These are phyloP conservation scores for Hipposideros armiger DNA, from an alignment of 2,113 vertebrate genomes.

Conservation along the genomic window DNA sequence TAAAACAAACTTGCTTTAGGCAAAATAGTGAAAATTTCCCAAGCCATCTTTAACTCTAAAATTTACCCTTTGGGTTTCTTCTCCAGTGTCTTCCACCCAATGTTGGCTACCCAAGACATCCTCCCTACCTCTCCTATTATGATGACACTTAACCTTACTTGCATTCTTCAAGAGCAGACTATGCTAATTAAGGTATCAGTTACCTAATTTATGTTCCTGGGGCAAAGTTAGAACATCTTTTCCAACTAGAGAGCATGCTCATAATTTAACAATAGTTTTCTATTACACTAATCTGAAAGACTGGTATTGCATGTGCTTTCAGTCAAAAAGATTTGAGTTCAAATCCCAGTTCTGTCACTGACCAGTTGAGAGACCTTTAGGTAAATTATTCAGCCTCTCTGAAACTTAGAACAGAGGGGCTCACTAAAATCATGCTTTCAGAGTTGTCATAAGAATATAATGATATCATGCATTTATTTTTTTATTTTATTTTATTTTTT, in stretches of 20 bases:
- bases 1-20: neutral
- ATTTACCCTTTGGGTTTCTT: neutral
- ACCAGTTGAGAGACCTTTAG: neutral
- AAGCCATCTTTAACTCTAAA: neutral
- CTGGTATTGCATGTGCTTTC: neutral
- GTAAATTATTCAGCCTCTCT: neutral
- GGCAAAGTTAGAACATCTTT: neutral
- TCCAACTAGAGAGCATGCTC: neutral
- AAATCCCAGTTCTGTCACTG: neutral
- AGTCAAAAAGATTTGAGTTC: neutral
- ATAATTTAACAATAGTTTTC: slow-evolving; percentile 8
- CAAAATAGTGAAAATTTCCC: neutral
- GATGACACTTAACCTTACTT: neutral
- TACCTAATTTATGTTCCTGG: neutral
- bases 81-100: neutral
- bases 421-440: neutral
- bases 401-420: neutral
- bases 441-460: neutral
- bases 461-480: neutral
- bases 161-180: neutral
- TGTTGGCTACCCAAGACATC: neutral
- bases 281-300: neutral
- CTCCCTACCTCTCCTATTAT: neutral
- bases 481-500: no score
- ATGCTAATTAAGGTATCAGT: neutral